phyloP scores from a whole-genome alignment of 2,888 invertebrate genomes.

The Luffia ferchaultella region DNA sequence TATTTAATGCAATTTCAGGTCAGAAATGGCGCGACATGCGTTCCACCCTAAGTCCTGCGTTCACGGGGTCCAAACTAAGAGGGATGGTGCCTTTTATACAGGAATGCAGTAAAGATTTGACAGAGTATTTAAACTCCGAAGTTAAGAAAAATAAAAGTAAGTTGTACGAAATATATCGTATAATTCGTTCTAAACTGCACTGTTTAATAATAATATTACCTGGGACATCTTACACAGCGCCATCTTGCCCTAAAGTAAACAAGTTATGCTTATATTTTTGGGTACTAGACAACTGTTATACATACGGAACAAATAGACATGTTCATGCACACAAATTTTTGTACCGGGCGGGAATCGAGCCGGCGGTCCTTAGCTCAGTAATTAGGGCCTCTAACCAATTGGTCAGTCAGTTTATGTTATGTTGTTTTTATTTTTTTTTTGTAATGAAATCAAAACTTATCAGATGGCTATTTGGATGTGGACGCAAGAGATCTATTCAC shows the following conservation, averaged over 20 bases:
- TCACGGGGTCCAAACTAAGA: constrained; percentile 66
- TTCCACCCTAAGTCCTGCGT: constrained; percentile 51
- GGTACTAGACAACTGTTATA: background rate
- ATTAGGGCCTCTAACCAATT: no score
- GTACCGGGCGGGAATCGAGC: no score
- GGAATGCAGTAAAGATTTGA: constrained; percentile 30
- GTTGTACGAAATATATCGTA: no score
- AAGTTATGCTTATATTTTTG: background rate
- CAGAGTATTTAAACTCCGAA: constrained; percentile 24
- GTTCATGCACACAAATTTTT: background rate
- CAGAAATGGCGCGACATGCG: constrained; percentile 43
- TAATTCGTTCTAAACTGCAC: no score
- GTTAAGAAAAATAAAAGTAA: constrained; percentile 1
- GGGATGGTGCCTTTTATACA: constrained; percentile 55
- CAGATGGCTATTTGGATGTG: constrained; percentile 26
- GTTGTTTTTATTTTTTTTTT: constrained; percentile 4
- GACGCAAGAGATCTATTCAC: constrained; percentile 49
- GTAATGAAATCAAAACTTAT: constrained; percentile 8
- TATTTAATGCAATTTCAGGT: constrained; percentile 19
- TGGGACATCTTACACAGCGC: no score
- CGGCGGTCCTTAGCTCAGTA: no score
- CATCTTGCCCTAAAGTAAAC: background rate
- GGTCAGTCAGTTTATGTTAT: background rate
- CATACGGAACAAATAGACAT: background rate
- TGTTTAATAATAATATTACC: no score